A percentile compares a stretch with the other conserved stretches of the same genome.
Conservation (phyloP, 2,113 vertebrate species). For the Thermophis baileyi region DNA sequence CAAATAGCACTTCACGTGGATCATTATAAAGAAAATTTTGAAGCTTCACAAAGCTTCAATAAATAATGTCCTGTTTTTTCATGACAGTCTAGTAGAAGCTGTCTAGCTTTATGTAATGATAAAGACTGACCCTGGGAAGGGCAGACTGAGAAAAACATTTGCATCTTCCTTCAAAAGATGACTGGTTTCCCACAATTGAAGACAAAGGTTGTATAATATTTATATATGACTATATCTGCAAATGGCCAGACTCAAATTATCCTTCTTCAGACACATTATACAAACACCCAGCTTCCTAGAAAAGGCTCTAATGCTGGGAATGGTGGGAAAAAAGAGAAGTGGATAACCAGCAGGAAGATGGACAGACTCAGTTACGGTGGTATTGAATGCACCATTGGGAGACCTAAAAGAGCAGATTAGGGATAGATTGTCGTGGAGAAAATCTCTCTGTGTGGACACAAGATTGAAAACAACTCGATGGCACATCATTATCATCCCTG, state of each 20-base stretch:
- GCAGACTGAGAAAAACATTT: background rate
- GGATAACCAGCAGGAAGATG: background rate
- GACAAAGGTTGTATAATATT: background rate
- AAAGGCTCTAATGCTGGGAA: background rate
- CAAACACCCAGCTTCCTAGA: background rate
- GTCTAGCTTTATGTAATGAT: background rate
- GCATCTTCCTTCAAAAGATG: background rate
- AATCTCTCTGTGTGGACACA: background rate
- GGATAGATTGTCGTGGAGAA: background rate
- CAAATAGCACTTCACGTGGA: background rate
- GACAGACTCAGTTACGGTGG: background rate
- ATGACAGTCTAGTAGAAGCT: background rate
- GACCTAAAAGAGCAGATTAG: background rate
- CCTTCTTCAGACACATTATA: background rate
- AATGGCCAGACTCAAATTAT: background rate
- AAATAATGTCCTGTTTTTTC: background rate
- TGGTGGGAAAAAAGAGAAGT: background rate
- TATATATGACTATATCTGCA: background rate
- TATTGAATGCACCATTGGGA: background rate
- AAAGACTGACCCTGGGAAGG: background rate
- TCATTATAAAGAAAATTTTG: background rate
- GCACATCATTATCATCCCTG: background rate
- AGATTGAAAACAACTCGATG: background rate
- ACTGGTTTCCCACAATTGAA: background rate
- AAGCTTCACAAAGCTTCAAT: background rate